Conservation (phyloP, 2,888 invertebrate species). For the Poecilobothrus nobilitatus region DNA sequence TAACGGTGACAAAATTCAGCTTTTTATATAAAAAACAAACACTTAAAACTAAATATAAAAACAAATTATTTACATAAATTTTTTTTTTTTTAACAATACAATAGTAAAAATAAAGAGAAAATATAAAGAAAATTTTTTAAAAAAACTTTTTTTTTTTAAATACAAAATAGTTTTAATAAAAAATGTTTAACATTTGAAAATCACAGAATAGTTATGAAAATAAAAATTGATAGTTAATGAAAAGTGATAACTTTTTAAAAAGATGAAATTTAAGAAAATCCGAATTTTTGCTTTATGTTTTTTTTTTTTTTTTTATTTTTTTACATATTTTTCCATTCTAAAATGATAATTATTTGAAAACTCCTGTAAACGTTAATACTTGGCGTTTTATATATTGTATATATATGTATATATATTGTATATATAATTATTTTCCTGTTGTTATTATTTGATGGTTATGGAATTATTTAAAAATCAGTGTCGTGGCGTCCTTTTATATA, state of each 20-base stretch:
- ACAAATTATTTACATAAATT: constrained; percentile 36
- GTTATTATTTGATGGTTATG: neutral
- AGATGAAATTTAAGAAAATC: neutral
- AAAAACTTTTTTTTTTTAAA: constrained; percentile 27
- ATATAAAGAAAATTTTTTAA: constrained; percentile 37
- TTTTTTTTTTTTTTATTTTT: neutral
- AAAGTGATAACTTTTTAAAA: no score
- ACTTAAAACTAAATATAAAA: constrained; percentile 20
- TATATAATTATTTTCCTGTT: neutral
- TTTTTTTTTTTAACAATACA: constrained; percentile 37
- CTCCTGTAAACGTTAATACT: neutral
- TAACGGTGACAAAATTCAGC: constrained; percentile 45
- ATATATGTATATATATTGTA: neutral
- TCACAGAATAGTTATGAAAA: constrained; percentile 6
- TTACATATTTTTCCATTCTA: neutral
- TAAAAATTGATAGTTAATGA: neutral
- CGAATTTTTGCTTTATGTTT: neutral
- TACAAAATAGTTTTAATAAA: no score
- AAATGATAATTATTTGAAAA: neutral
- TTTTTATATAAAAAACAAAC: constrained; percentile 34
- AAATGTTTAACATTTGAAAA: constrained; percentile 26
- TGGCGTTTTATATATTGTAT: neutral
- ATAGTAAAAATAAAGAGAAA: constrained; percentile 37
- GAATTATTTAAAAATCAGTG: neutral
- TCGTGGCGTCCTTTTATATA: constrained; percentile 4